These are phyloP conservation scores for Hypercompe scribonia DNA, from an alignment of 2,888 invertebrate genomes.

Conservation along the genomic window DNA sequence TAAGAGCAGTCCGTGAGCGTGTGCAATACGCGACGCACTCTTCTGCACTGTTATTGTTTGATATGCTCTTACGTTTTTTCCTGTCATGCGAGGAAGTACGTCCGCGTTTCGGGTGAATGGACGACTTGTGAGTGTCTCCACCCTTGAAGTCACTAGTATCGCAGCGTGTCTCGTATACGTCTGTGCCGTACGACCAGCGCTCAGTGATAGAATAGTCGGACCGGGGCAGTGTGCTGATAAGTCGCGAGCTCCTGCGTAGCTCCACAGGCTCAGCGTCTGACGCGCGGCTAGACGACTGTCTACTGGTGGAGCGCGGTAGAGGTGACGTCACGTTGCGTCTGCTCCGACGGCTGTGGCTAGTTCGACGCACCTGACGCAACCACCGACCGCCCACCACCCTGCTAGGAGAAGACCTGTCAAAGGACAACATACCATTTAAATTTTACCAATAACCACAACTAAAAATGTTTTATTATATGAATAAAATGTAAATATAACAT, in stretches of 20 bases:
- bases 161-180: slow-evolving; percentile 84
- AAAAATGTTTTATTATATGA: not conserved
- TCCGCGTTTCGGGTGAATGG: slow-evolving; percentile 68
- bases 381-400: slow-evolving; percentile 87
- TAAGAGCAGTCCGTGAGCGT: slow-evolving; percentile 83
- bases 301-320: slow-evolving; percentile 72
- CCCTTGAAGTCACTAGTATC: slow-evolving; percentile 72
- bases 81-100: slow-evolving; percentile 80
- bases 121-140: slow-evolving; percentile 71
- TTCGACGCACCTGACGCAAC: slow-evolving; percentile 82
- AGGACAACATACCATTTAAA: slow-evolving; percentile 26
- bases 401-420: slow-evolving; percentile 84
- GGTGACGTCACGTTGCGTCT: slow-evolving; percentile 79
- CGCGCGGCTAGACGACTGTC: slow-evolving; percentile 66
- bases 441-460: not conserved
- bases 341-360: slow-evolving; percentile 76
- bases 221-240: slow-evolving; percentile 79
- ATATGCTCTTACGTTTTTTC: slow-evolving; percentile 74
- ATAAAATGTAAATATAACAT: not conserved
- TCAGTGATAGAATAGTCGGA: slow-evolving; percentile 86
- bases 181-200: slow-evolving; percentile 86
- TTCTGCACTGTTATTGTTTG: slow-evolving; percentile 65
- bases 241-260: slow-evolving; percentile 82
- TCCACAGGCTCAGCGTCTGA: slow-evolving; percentile 78
- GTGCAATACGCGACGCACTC: slow-evolving; percentile 83